Base-by-base conservation (phyloP, 2,888 invertebrate species). In the Neocrepidodera transversa region DNA sequence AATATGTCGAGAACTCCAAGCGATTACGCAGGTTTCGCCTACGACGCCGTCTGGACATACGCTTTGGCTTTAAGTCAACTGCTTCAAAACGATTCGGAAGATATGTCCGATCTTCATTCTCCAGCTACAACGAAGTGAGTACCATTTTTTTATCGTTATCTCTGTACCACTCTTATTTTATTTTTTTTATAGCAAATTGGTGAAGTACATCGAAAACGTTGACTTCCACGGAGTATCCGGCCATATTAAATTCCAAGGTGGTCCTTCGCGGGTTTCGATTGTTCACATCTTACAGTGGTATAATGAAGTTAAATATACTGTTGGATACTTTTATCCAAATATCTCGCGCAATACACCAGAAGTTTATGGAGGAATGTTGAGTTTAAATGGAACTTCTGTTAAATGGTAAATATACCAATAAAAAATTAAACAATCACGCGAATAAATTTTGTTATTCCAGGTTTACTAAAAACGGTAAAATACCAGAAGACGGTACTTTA, bases 41-140 rank as follows among this genome's bases (percentile, higher is more conserved):
- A 92, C 71, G 92, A 92, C 77, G 91, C 91, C 0, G 88, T 92
- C 49, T 92, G 92, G 92, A 86, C 87, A 0, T 92, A 89, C 76
- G 92, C 90, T 2, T 78, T 85, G 30, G 91, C 90, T 0, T 79
- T 90, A 20, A 85, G 90, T 71, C 81, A 84, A 64, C 79, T 92
- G 0, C 76, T 88, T 0, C 82, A 80, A 48, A 84, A 84, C 49
- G 84, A 88, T 76, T 85, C 86, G 11, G 84, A 85, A 53, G 83
- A 83, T 54, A 75, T 84, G 1, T 81, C 82, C 3, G 79, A 83
- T 64, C 74, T 87, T 10, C 86, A 86, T 71, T 82, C 82, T 1
- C 75, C 78, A 36, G 79, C 81, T 5, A 84, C 84, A 1, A 83
- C 82, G 35, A 74, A 76, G 83, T 83, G 76, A 79, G 80, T 45